Evolutionary conservation across 2,113 vertebrate species (phyloP).

Genomic region (Cyanistes caeruleus): DNA sequence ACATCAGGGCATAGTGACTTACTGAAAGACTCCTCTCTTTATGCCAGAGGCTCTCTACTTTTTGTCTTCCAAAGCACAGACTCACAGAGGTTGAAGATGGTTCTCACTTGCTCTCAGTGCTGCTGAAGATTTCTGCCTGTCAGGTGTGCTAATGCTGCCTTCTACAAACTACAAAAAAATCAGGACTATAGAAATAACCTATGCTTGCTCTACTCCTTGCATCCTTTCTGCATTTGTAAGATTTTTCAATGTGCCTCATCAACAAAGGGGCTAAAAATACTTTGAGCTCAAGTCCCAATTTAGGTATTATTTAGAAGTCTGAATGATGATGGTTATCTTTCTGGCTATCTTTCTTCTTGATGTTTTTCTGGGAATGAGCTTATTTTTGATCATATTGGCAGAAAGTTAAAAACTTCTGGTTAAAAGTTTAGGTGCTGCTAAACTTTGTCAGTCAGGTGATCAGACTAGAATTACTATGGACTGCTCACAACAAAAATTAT

Average conservation of each 20-base stretch:
- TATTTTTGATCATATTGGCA: not conserved
- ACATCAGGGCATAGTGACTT: not conserved
- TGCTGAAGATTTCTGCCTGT: not conserved
- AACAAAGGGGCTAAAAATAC: constrained; percentile 8
- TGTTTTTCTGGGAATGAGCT: constrained; percentile 1
- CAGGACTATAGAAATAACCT: not conserved
- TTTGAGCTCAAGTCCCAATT: not conserved
- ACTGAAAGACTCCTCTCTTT: not conserved
- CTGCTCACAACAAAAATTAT: not conserved
- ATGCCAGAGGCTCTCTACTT: not conserved
- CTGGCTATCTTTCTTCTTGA: not conserved
- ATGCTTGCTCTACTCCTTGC: not conserved
- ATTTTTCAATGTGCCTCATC: not conserved
- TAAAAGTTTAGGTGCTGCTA: not conserved
- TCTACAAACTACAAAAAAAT: not conserved
- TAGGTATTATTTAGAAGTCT: constrained; percentile 5
- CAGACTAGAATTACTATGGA: not conserved
- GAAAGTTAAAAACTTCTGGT: not conserved
- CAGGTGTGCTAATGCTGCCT: not conserved
- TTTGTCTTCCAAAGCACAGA: not conserved
- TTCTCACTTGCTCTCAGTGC: not conserved
- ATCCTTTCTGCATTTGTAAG: not conserved
- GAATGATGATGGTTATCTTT: not conserved
- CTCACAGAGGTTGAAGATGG: not conserved
- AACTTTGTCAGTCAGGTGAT: not conserved